Conservation (phyloP, 2,888 invertebrate genomes). For the Agelastica alni region DNA sequence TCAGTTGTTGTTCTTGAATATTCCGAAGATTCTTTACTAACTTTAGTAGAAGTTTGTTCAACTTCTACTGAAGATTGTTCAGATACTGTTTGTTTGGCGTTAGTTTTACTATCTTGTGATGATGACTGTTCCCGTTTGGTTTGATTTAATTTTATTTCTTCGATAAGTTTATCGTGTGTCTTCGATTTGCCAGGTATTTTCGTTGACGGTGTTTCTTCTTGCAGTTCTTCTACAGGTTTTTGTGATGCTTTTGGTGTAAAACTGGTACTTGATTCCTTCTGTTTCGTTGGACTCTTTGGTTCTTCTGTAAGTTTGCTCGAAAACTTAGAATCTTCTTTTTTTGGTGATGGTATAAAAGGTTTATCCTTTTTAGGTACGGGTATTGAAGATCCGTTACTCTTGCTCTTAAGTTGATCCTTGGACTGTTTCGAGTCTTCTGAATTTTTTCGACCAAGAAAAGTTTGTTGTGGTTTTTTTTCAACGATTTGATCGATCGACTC, state of each 20-base stretch:
- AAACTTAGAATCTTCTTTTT: not conserved
- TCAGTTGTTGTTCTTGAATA: not conserved
- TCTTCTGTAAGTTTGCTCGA: not conserved
- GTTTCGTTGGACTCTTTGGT: not conserved
- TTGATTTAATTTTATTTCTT: conserved; percentile 32
- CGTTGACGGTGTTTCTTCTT: too few relatives aligned
- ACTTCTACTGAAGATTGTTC: not conserved
- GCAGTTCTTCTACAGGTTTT: conserved; percentile 17
- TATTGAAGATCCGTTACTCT: not conserved
- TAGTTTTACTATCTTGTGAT: conserved; percentile 7
- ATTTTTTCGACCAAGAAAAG: not conserved
- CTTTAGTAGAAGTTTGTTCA: conserved; percentile 42
- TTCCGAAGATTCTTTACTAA: conserved; percentile 4
- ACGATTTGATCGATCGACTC: not conserved
- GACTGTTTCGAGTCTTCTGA: not conserved
- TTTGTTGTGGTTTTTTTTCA: conserved; percentile 2
- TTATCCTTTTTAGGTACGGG: not conserved
- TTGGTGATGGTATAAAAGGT: too few relatives aligned
- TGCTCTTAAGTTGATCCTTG: not conserved
- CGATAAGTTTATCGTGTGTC: conserved; percentile 26
- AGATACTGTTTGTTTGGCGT: conserved; percentile 26
- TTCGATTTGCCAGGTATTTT: conserved; percentile 14
- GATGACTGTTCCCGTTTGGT: conserved; percentile 15
- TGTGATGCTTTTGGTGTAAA: not conserved
- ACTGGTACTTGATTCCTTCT: conserved; percentile 1